Evolutionary conservation across 2,113 vertebrate genomes (phyloP), one percentile per base, ranked within the genome.

Genomic region (Gambusia holbrooki): DNA sequence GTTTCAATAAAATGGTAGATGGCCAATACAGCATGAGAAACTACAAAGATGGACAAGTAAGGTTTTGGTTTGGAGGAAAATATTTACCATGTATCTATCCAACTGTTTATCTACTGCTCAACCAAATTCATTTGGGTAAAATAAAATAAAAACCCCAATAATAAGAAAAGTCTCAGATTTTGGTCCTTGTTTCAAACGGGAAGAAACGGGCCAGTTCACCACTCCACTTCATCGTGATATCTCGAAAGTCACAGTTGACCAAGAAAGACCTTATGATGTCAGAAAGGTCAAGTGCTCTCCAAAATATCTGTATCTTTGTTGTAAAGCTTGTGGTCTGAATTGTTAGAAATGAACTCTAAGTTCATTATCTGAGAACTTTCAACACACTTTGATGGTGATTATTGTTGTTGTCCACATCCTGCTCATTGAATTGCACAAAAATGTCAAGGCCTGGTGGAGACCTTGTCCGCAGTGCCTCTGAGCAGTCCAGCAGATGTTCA

Each of bases 401-500:
- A 10, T 61, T 61, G 10, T 65, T 29, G 29, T 74, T 2, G 2
- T 68, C 77, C 65, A 0, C 42, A 30, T 58, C 62, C 66, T 81
- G 60, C 40, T 32, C 42, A 0, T 9, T 62, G 37, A 73, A 19
- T 15, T 66, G 74, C 67, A 81, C 14, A 66, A n/a, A 17, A 35
- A 69, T 33, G 66, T 58, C 14, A 35, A 4, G 29, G 40, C 51
- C 66, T 29, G 17, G 27, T 45, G 64, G 30, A 1, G 30, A 62
- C 48, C 66, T 69, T 1, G 6, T 35, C 27, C 35, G 40, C 54
- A 48, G 62, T 48, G 27, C 48, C 19, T 8, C 62, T 74, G 71
- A 86, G 73, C 66, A 33, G 42, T 88, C 80, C 58, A 71, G 4
- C 80, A 87, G 77, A 84, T 76, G 83, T 48, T 68, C 70, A 15